Conservation (phyloP, 1,140 invertebrate species). For the Riptortus pedestris region DNA sequence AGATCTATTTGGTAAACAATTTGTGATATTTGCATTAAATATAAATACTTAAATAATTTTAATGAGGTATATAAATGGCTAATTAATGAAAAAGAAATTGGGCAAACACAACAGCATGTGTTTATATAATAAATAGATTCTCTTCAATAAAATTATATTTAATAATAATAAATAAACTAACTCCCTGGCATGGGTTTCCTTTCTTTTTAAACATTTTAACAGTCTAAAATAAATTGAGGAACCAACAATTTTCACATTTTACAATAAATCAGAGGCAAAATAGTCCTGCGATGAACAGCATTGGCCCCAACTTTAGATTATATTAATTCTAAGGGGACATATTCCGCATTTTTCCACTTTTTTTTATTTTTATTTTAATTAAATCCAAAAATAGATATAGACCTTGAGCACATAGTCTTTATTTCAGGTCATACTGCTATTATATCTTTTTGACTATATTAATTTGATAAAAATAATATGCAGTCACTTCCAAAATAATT, state of each 20-base stretch:
- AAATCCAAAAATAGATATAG: neutral
- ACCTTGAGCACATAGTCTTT: neutral
- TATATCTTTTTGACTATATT: too few species aligned
- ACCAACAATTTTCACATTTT: neutral
- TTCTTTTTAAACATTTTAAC: neutral
- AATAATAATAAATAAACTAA: neutral
- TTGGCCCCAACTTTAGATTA: neutral
- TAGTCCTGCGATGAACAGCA: too few species aligned
- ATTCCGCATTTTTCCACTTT: neutral
- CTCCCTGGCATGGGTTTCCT: neutral
- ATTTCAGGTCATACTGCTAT: too few species aligned
- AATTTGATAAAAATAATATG: too few species aligned
- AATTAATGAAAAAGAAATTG: neutral
- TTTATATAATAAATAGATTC: neutral
- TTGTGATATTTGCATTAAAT: neutral
- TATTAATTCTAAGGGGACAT: neutral
- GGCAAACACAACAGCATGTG: neutral
- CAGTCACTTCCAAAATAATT: too few species aligned
- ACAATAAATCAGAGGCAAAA: neutral
- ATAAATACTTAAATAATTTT: neutral
- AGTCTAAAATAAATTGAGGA: neutral
- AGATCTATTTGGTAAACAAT: conserved; percentile 2
- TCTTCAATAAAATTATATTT: neutral
- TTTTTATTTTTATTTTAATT: neutral
- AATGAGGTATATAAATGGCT: conserved; percentile 13